Evolutionary conservation across 2,797 vertebrate species (phyloP).

Genomic region (Sebastes hopkinsi): DNA sequence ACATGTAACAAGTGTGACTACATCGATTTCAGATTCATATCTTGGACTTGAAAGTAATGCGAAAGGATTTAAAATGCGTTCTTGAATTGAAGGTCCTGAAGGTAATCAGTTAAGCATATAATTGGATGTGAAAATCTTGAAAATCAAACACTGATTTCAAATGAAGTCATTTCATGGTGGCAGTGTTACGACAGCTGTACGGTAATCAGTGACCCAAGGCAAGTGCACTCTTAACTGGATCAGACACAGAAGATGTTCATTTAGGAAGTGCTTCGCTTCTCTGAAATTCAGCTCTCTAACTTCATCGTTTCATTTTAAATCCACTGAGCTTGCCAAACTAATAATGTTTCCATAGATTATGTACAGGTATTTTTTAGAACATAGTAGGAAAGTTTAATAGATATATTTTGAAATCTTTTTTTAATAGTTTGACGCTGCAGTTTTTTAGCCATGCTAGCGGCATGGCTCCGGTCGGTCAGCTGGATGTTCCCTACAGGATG

Average conservation of each 20-base stretch:
- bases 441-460: no score
- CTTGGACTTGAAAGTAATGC: background rate
- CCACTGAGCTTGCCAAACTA: background rate
- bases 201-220: constrained; percentile 2
- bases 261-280: background rate
- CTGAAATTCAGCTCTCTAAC: constrained; percentile 9
- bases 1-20: background rate
- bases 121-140: constrained; percentile 15
- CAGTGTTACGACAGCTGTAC: background rate
- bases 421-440: no score
- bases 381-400: background rate
- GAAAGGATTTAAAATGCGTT: background rate
- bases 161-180: constrained; percentile 30
- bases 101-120: background rate
- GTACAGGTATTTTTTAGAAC: background rate
- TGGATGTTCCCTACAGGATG: background rate
- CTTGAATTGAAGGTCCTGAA: background rate
- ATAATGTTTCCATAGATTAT: background rate
- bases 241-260: background rate
- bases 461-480: background rate
- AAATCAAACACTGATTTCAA: constrained; percentile 21
- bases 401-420: background rate
- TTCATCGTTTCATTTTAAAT: background rate
- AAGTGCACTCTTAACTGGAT: constrained; percentile 1
- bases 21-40: background rate